Evolutionary conservation across 2,113 vertebrate genomes (phyloP), one percentile per base, ranked within the genome.

Genomic region (Centropus unirufus): DNA sequence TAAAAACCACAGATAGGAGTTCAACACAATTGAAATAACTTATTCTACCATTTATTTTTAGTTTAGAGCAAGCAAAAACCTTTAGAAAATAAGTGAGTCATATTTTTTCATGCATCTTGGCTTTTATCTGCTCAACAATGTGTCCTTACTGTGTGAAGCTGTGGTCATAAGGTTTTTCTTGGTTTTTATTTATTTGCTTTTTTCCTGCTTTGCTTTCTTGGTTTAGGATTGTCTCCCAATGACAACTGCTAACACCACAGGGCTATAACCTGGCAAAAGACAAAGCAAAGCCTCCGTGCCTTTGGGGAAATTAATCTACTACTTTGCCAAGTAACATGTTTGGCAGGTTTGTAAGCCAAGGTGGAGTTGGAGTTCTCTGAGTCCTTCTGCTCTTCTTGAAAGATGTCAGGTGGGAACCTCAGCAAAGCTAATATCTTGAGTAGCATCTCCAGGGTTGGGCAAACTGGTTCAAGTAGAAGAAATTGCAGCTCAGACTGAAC

Each of bases 401-500:
- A 88, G 70, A 82, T 85, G 61, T 80, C n/a, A 91, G 59, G 57
- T 83, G 61, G 55, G 87, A 95, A 81, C 57, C 49, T 95, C 90
- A 96, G 79, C 46, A 92, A 94, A 96, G 49, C 21, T 89, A 87
- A 3, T 94, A 93, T 93, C 92, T 93, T 87, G 57, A 87, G 92
- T 54, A 96, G 88, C 90, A 94, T 96, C 93, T 96, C 73, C 86
- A 92, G 66, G 80, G 86, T 55, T 96, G 88, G 83, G 83, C 61
- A 92, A 94, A 95, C 93, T 96, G 93, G 90, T 93, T 96, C 82
- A 89, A 76, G 68, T 72, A 77, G 85, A 93, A 92, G 72, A 92
- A 90, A 83, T 7, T 64, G 64, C 72, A 92, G 34, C 21, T 90
- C 27, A 86, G 5, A 57, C n/a, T 88, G 85, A 95, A 90, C 68